Conservation (phyloP, 2,888 invertebrate species). For the Ophonus ardosiacus region DNA sequence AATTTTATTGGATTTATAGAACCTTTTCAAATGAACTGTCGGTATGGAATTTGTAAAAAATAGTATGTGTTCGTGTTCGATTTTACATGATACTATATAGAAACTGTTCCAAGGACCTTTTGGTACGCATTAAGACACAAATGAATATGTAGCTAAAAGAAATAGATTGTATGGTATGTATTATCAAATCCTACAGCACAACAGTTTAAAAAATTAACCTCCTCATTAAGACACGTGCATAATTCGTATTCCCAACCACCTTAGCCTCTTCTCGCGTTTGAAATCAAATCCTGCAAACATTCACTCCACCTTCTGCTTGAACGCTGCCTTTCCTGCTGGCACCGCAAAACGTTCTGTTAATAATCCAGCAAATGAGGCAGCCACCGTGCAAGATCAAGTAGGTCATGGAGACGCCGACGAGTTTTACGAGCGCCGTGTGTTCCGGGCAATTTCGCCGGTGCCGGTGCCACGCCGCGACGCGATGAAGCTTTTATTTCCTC, state of each 20-base stretch:
- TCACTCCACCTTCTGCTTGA: neutral
- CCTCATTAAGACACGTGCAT: neutral
- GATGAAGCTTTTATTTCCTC: conserved; percentile 76
- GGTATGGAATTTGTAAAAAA: too few relatives aligned
- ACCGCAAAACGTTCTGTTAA: conserved; percentile 69
- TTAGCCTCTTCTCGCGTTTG: neutral
- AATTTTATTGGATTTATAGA: too few relatives aligned
- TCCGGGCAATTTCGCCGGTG: conserved; percentile 73
- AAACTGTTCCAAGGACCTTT: too few relatives aligned
- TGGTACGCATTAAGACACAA: too few relatives aligned
- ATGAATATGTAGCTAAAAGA: too few relatives aligned
- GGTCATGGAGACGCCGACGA: conserved; percentile 71
- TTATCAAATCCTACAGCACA: neutral
- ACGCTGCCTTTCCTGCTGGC: neutral
- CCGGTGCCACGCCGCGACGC: conserved; percentile 71
- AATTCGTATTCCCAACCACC: neutral
- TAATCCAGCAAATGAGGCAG: conserved; percentile 74
- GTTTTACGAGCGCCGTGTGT: conserved; percentile 73
- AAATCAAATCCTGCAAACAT: conserved; percentile 30
- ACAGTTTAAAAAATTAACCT: neutral
- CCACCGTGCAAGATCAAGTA: conserved; percentile 70
- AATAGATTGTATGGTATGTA: neutral
- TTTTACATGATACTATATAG: too few relatives aligned
- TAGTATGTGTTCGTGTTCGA: too few relatives aligned
- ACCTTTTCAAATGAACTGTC: too few relatives aligned